Percentiles rank a stretch among this genome's conserved stretches.
Conservation (phyloP, 2,888 invertebrate genomes). For the Nephrocerus scutellatus region DNA sequence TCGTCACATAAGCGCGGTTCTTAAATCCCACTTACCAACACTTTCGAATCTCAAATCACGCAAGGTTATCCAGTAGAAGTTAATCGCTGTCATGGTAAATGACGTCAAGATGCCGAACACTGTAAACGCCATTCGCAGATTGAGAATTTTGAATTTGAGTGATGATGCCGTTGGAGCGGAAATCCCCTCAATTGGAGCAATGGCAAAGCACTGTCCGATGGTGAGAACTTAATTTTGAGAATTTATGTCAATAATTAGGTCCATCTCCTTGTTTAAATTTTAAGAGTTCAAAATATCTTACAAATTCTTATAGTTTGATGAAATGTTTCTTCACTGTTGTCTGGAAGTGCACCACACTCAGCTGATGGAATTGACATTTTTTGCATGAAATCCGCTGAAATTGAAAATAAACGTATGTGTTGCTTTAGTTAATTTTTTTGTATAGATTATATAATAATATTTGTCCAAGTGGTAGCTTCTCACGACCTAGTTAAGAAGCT, state of each 20-base stretch:
- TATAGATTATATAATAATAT: no score
- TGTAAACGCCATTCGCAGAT: slow-evolving; percentile 13
- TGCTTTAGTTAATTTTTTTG: no score
- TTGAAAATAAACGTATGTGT: no score
- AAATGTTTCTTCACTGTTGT: slow-evolving; percentile 12
- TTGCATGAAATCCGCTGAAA: no score
- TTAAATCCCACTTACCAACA: slow-evolving; percentile 14
- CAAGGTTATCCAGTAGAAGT: slow-evolving; percentile 19
- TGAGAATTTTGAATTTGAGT: slow-evolving; percentile 17
- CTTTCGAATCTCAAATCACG: slow-evolving; percentile 19
- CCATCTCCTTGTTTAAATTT: no score
- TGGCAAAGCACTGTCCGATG: slow-evolving; percentile 47
- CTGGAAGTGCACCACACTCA: slow-evolving; percentile 12
- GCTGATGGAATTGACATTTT: no score
- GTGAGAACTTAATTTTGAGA: slow-evolving; percentile 45
- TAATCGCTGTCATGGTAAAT: slow-evolving; percentile 13
- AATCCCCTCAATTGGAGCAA: slow-evolving; percentile 48
- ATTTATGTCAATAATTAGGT: no score
- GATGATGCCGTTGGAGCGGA: slow-evolving; percentile 37
- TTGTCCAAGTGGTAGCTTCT: no score
- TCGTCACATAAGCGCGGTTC: background rate
- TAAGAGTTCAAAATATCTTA: slow-evolving; percentile 11
- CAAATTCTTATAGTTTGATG: slow-evolving; percentile 16
- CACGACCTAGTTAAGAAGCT: no score
- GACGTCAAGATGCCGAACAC: slow-evolving; percentile 15